These are phyloP conservation scores for Rhabdophis nuchalis DNA, from an alignment of 2,797 vertebrate species.

Conservation along the genomic window DNA sequence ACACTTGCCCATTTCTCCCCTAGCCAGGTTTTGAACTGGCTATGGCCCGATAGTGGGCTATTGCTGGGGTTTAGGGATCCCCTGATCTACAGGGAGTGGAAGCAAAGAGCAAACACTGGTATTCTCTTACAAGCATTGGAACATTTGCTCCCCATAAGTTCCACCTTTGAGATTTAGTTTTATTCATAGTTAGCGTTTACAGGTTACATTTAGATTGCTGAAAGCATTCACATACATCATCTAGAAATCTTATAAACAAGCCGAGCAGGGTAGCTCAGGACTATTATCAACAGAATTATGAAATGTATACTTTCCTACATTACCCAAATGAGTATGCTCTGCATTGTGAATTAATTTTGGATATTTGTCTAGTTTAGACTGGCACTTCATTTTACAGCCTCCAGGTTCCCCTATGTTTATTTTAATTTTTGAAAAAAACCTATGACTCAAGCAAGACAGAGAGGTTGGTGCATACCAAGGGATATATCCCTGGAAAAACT, in stretches of 20 bases:
- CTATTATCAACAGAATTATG: not conserved
- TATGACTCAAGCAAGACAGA: not conserved
- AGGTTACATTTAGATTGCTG: not conserved
- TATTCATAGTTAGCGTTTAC: not conserved
- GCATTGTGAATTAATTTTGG: not conserved
- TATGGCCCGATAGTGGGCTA: too few species aligned
- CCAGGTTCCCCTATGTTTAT: not conserved
- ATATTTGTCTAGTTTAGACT: not conserved
- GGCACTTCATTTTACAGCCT: not conserved
- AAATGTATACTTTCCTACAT: not conserved
- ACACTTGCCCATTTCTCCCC: too few species aligned
- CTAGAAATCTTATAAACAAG: not conserved
- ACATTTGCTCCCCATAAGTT: not conserved
- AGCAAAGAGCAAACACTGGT: not conserved
- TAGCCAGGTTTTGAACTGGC: too few species aligned
- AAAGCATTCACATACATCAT: not conserved
- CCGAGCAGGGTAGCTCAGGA: not conserved
- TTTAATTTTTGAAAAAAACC: not conserved
- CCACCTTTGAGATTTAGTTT: not conserved
- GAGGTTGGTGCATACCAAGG: not conserved
- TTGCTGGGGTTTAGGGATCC: too few species aligned
- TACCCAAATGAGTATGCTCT: too few species aligned
- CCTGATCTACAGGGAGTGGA: too few species aligned
- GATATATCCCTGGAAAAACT: not conserved
- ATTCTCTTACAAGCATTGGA: not conserved